Evolutionary conservation across 1,140 invertebrate genomes (phyloP).

Genomic region (Pachypeltis micranthus): DNA sequence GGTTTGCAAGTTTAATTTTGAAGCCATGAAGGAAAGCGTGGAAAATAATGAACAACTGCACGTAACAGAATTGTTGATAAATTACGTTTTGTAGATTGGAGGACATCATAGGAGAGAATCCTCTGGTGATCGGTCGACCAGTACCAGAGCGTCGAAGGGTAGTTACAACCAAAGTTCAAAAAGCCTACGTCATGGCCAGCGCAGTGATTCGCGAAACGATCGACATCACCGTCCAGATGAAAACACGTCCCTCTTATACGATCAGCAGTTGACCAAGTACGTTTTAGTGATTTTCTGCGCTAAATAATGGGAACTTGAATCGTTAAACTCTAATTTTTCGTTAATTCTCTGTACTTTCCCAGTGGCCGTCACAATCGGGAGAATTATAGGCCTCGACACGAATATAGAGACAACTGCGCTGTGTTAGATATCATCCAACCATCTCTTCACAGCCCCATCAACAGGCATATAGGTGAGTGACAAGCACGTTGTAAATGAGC

Average conservation of each 20-base stretch:
- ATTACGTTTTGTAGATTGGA: slow-evolving; percentile 7
- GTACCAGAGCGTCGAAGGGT: slow-evolving; percentile 7
- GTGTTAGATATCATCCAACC: slow-evolving; percentile 10
- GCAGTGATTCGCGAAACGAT: slow-evolving; percentile 9
- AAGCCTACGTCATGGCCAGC: not conserved
- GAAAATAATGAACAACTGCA: no score
- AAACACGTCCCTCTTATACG: slow-evolving; percentile 19
- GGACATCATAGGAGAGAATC: slow-evolving; percentile 18
- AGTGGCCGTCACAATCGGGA: not conserved
- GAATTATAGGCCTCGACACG: slow-evolving; percentile 7
- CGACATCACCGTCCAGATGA: slow-evolving; percentile 14
- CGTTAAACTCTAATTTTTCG: no score
- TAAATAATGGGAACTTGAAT: no score
- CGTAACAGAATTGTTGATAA: no score
- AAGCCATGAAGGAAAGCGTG: no score
- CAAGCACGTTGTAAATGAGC: no score
- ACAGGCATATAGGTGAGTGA: not conserved
- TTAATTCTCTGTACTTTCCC: no score
- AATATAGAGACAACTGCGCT: slow-evolving; percentile 8
- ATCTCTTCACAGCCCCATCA: slow-evolving; percentile 3
- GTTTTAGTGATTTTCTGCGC: no score
- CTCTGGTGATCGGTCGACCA: slow-evolving; percentile 17
- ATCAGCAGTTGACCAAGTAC: no score
- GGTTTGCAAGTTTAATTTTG: no score
- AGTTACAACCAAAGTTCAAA: slow-evolving; percentile 13